Conservation (phyloP, 1,140 invertebrate genomes). For the Antheraea pernyi region DNA sequence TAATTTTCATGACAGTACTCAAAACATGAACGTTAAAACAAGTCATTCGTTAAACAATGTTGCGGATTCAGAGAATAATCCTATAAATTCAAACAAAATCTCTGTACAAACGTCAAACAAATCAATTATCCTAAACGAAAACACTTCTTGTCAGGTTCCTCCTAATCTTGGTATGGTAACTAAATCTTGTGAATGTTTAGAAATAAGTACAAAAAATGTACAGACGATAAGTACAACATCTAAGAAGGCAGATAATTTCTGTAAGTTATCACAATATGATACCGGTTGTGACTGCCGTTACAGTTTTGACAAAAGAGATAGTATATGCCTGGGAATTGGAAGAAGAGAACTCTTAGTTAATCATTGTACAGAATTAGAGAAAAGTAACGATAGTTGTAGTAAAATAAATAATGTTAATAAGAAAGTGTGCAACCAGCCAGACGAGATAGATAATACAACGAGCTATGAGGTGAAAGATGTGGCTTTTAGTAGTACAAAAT, state of each 20-base stretch:
- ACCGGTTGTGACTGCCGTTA: constrained; percentile 33
- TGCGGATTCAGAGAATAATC: constrained; percentile 4
- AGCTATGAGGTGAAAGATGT: neutral
- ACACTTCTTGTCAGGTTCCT: constrained; percentile 38
- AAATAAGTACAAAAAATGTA: constrained; percentile 21
- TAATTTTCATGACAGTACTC: neutral
- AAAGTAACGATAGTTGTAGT: neutral
- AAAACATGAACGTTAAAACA: neutral
- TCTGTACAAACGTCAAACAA: constrained; percentile 23
- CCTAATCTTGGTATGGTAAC: constrained; percentile 31
- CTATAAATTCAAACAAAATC: neutral
- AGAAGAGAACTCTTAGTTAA: constrained; percentile 22
- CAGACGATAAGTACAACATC: constrained; percentile 34
- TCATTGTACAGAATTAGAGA: constrained; percentile 14
- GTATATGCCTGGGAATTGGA: constrained; percentile 11
- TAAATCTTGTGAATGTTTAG: constrained; percentile 47
- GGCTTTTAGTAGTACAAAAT: neutral
- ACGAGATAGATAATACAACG: neutral
- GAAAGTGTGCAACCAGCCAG: neutral
- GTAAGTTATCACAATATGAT: constrained; percentile 21
- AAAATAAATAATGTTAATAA: neutral
- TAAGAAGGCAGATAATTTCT: constrained; percentile 25
- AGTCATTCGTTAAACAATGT: neutral
- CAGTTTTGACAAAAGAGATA: neutral
- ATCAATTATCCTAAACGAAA: constrained; percentile 20